A percentile compares a stretch with the other conserved stretches of the same genome.
phyloP scores from a whole-genome alignment of 2,113 vertebrate genomes.

The Grammomys surdaster region DNA sequence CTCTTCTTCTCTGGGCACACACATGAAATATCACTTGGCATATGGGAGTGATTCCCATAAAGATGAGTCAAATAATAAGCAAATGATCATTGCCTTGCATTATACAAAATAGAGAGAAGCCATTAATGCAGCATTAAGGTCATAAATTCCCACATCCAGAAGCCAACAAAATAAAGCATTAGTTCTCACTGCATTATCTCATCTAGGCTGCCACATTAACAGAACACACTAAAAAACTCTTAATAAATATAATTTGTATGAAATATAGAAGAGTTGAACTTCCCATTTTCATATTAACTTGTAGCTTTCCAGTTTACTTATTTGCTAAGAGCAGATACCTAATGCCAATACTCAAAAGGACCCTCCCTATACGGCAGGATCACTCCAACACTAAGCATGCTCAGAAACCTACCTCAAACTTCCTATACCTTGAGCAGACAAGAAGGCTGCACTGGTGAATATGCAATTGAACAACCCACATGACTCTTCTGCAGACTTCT shows the following conservation, averaged over 20 bases:
- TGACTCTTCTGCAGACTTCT: neutral
- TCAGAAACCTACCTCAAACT: neutral
- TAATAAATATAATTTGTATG: neutral
- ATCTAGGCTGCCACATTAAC: conserved; percentile 41
- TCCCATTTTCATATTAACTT: conserved; percentile 21
- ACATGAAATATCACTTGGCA: conserved; percentile 57
- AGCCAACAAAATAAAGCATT: conserved; percentile 65
- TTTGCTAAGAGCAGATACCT: neutral
- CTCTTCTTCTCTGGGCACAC: conserved; percentile 47
- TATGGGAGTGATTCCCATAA: conserved; percentile 58
- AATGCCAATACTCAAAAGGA: neutral
- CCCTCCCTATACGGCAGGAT: neutral
- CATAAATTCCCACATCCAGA: conserved; percentile 68
- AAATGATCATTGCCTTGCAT: conserved; percentile 70
- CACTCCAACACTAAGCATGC: neutral
- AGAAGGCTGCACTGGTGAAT: neutral
- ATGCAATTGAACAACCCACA: neutral
- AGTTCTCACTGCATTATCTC: conserved; percentile 43
- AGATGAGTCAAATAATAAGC: conserved; percentile 69
- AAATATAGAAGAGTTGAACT: neutral
- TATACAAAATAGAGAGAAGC: conserved; percentile 71
- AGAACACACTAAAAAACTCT: conserved; percentile 16
- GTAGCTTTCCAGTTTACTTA: neutral
- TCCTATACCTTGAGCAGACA: neutral
- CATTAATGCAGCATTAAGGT: conserved; percentile 69